Conservation (phyloP, 1,140 invertebrate genomes). For the Samia ricini region DNA sequence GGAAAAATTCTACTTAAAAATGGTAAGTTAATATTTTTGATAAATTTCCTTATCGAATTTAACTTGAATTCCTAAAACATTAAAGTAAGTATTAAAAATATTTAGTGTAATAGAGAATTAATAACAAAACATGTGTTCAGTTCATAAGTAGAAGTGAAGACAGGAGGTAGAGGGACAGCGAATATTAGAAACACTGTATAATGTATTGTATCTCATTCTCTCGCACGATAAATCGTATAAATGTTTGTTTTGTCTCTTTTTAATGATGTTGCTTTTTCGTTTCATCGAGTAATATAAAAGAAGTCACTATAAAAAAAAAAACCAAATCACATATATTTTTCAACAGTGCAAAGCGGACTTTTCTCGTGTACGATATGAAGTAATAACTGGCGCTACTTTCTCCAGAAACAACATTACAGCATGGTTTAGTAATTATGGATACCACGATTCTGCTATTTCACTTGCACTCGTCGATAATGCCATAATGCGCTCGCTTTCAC, state of each 20-base stretch:
- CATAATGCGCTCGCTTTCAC: slow-evolving; percentile 68
- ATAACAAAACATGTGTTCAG: too few relatives aligned
- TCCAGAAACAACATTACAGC: slow-evolving; percentile 63
- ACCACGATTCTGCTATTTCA: slow-evolving; percentile 83
- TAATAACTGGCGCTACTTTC: slow-evolving; percentile 73
- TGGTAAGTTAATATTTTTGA: slow-evolving; percentile 45
- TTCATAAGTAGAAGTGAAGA: too few relatives aligned
- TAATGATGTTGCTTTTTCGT: too few relatives aligned
- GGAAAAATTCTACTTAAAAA: slow-evolving; percentile 61
- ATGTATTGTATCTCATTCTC: too few relatives aligned
- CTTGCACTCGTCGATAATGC: slow-evolving; percentile 82
- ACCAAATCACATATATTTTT: background rate
- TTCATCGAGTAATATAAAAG: too few relatives aligned
- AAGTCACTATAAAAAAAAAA: background rate
- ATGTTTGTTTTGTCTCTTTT: too few relatives aligned
- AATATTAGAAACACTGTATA: too few relatives aligned
- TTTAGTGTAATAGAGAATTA: too few relatives aligned
- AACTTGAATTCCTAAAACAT: too few relatives aligned
- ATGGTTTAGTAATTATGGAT: slow-evolving; percentile 83
- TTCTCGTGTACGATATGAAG: slow-evolving; percentile 57
- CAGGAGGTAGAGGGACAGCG: too few relatives aligned
- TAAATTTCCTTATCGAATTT: background rate
- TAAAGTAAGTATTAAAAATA: too few relatives aligned
- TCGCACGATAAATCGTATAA: too few relatives aligned
- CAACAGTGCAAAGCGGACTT: slow-evolving; percentile 42